Evolutionary conservation across 2,113 vertebrate species (phyloP).

Genomic region (Pantherophis guttatus): DNA sequence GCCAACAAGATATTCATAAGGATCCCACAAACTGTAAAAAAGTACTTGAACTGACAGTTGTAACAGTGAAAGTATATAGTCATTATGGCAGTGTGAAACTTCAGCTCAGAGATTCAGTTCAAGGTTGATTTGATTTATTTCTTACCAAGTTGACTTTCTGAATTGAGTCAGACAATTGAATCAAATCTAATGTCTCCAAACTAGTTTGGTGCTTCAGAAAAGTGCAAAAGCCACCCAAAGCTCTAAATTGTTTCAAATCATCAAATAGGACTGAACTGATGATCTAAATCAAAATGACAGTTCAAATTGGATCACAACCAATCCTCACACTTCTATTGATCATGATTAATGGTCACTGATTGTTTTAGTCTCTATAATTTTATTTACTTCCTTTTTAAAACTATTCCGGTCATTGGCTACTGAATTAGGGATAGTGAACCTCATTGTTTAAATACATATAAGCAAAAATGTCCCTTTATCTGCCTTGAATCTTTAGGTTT

Average conservation of each 20-base stretch:
- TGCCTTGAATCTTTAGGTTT: neutral
- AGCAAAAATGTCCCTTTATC: neutral
- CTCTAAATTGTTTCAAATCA: neutral
- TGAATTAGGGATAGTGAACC: neutral
- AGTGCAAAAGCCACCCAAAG: neutral
- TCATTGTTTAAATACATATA: neutral
- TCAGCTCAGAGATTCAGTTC: neutral
- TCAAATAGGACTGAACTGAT: neutral
- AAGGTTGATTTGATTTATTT: neutral
- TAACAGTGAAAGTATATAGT: neutral
- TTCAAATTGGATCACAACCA: neutral
- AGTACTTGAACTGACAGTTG: neutral
- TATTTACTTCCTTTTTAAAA: neutral
- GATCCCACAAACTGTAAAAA: neutral
- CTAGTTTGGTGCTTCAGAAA: neutral
- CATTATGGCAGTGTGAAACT: neutral
- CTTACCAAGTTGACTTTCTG: neutral
- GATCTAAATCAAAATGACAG: neutral
- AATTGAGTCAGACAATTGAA: neutral
- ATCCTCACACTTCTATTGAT: neutral
- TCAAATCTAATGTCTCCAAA: neutral
- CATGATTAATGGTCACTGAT: neutral
- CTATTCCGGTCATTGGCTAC: neutral
- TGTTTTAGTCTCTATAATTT: neutral
- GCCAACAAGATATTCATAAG: neutral